Evolutionary conservation across 2,888 invertebrate species (phyloP).

Genomic region (Amphipoea lucens): DNA sequence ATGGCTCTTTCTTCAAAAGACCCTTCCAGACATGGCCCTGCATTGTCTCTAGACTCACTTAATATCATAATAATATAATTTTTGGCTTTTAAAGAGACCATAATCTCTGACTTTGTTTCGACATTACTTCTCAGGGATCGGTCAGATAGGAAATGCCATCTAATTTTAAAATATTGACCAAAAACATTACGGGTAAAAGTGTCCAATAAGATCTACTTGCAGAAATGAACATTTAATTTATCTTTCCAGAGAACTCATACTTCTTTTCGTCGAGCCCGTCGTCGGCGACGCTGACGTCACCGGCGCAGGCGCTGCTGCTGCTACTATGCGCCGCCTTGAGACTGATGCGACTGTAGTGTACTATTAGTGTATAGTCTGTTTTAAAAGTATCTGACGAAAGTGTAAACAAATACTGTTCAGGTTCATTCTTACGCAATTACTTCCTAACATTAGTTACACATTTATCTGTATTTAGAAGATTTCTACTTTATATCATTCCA

Average conservation of each 20-base stretch:
- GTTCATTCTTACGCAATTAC: background rate
- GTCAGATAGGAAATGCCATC: background rate
- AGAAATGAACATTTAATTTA: background rate
- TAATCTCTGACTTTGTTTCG: background rate
- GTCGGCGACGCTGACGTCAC: conserved; percentile 53
- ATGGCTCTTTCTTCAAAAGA: background rate
- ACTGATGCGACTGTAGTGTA: conserved; percentile 47
- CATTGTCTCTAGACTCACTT: background rate
- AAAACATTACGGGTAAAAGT: background rate
- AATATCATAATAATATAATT: background rate
- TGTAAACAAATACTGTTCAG: background rate
- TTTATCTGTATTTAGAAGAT: background rate
- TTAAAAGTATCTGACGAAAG: background rate
- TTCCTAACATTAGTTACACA: background rate
- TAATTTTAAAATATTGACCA: background rate
- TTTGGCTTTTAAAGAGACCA: background rate
- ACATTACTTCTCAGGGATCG: background rate
- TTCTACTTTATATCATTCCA: background rate
- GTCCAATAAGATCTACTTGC: background rate
- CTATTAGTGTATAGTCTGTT: conserved; percentile 4
- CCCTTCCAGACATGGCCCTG: background rate
- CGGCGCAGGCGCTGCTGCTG: conserved; percentile 33
- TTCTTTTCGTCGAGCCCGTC: conserved; percentile 73
- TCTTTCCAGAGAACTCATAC: conserved; percentile 69
- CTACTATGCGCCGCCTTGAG: conserved; percentile 36